Evolutionary conservation across 2,888 invertebrate genomes (phyloP).

Genomic region (Aproaerema taeniolella): DNA sequence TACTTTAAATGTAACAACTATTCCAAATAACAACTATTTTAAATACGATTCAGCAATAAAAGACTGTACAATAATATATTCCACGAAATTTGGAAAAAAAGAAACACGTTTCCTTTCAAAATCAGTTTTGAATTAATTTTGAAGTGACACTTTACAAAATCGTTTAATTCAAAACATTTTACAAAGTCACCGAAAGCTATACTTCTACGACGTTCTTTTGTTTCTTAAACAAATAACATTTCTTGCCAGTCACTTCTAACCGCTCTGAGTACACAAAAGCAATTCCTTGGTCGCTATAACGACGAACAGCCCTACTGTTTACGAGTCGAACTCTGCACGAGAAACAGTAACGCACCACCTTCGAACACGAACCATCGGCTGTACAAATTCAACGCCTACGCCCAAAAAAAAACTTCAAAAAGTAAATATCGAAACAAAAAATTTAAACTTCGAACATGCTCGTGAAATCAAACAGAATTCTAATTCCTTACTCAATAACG

Average conservation of each 20-base stretch:
- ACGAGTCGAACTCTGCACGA: constrained; percentile 72
- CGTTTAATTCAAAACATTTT: too few relatives aligned
- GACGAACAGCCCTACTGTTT: constrained; percentile 74
- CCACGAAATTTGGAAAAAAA: too few relatives aligned
- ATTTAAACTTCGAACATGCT: constrained; percentile 16
- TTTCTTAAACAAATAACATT: constrained; percentile 11
- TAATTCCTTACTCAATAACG: neutral
- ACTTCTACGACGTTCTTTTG: neutral
- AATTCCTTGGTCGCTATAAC: constrained; percentile 77
- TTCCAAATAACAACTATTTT: too few relatives aligned
- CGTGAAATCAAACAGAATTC: neutral
- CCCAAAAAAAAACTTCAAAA: constrained; percentile 22
- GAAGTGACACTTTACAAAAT: too few relatives aligned
- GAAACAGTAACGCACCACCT: constrained; percentile 74
- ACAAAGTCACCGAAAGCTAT: too few relatives aligned
- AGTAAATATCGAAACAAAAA: constrained; percentile 6
- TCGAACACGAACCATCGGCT: constrained; percentile 49
- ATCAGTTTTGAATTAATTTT: too few relatives aligned
- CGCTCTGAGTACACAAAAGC: constrained; percentile 50
- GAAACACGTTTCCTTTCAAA: too few relatives aligned
- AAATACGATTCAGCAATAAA: too few relatives aligned
- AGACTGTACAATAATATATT: too few relatives aligned
- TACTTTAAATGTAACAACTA: too few relatives aligned
- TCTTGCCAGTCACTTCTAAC: constrained; percentile 47
- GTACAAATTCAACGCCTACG: constrained; percentile 12